phyloP scores from a whole-genome alignment of 1,140 invertebrate genomes.

The Thaumetopoea pityocampa region DNA sequence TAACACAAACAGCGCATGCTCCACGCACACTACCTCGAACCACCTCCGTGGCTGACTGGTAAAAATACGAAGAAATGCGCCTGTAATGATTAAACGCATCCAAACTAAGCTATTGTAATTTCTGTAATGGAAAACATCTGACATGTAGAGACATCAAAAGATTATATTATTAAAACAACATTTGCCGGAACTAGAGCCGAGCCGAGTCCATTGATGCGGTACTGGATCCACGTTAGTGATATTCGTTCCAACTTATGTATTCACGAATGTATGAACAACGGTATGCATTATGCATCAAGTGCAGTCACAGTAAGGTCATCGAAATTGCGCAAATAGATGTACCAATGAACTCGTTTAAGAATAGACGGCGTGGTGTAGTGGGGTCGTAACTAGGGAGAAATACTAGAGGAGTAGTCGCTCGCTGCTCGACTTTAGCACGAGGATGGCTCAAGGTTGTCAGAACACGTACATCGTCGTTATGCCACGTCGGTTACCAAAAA shows the following conservation, averaged over 20 bases:
- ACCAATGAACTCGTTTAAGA: conserved; percentile 75
- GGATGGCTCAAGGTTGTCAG: conserved; percentile 53
- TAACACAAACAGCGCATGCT: conserved; percentile 61
- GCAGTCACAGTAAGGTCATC: conserved; percentile 60
- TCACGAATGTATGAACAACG: no score
- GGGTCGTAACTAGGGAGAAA: conserved; percentile 48
- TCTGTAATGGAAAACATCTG: no score
- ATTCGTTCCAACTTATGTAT: no score
- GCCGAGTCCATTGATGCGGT: no score
- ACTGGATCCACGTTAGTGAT: no score
- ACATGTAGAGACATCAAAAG: no score
- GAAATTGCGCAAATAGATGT: conserved; percentile 75
- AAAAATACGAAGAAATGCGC: conserved; percentile 33
- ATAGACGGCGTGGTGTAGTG: conserved; percentile 70
- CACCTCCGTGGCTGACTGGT: conserved; percentile 24
- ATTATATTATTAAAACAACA: no score
- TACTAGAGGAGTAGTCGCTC: conserved; percentile 27
- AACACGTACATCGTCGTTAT: conserved; percentile 39
- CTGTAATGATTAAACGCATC: conserved; percentile 24
- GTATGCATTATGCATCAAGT: conserved; percentile 24
- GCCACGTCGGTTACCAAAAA: conserved; percentile 24
- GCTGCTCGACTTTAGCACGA: conserved; percentile 34
- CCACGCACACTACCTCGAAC: conserved; percentile 42
- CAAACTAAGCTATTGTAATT: conserved; percentile 27
- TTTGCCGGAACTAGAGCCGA: no score